Base-by-base conservation (phyloP, 2,888 invertebrate species). In the Mimumesa dahlbomi region DNA sequence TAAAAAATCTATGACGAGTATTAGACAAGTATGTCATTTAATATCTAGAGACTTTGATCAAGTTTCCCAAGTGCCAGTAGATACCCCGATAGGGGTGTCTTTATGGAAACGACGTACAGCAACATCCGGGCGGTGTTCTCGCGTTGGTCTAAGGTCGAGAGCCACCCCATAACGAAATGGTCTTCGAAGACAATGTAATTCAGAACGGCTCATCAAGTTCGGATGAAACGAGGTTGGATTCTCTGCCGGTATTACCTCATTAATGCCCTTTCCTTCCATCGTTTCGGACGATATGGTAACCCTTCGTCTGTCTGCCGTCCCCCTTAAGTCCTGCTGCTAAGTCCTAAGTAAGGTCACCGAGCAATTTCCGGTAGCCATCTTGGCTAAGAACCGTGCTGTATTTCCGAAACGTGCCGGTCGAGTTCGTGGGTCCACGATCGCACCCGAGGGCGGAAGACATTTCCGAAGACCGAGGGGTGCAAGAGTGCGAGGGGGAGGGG, bases 121-220 rank as follows among this genome's bases (percentile, higher is more conserved):
- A 40, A 18, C 25, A 52, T 22, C 31, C 7, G 31, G 68, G 29
- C 52, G 42, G 21, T 68, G 61, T 69, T 68, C 59, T n/a, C 69
- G 59, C 59, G 36, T 67, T 36, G n/a, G 11, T n/a, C 31, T 46
- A 53, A 53, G 49, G 49, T 56, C 50, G 40, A 52, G 46, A 50
- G 29, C 50, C 61, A 52, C 36, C 78, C 73, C 59, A 70, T 73
- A 71, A 80, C 64, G 74, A 71, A 64, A 71, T 74, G 75, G 66
- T 50, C 64, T 65, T 95, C 74, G 95, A 95, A 91, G 95, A 95
- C 83, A 84, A 84, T 84, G 84, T 87, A 84, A 86, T 88, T 85
- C 84, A 81, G 81, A 82, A 86, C 76, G 88, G 87, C 84, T 88
- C 88, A 88, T 89, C 87, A 85, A 85, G 82, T 81, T 73, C 77